A percentile compares a stretch with the other conserved stretches of the same genome.
These are phyloP conservation scores for Sylvia borin DNA, from an alignment of 2,797 vertebrate genomes.

Conservation along the genomic window DNA sequence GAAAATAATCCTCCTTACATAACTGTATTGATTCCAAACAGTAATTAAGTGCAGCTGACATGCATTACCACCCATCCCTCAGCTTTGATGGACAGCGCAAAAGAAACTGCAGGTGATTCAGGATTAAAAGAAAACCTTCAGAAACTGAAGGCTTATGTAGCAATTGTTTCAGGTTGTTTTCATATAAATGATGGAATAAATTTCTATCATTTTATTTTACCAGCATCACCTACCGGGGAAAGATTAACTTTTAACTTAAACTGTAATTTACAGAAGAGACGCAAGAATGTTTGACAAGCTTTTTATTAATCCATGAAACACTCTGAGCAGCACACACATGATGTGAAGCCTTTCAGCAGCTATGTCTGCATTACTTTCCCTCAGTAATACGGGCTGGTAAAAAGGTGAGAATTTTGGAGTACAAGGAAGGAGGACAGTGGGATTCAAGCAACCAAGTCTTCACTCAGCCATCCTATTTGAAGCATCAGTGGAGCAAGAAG, in stretches of 20 bases:
- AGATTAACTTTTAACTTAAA: not conserved
- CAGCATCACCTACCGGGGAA: not conserved
- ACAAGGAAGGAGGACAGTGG: not conserved
- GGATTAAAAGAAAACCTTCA: not conserved
- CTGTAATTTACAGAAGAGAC: not conserved
- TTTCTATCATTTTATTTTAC: not conserved
- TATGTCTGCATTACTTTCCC: not conserved
- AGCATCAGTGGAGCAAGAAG: not conserved
- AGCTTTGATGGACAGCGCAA: not conserved
- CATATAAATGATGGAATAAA: not conserved
- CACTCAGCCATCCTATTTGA: not conserved
- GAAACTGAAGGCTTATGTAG: not conserved
- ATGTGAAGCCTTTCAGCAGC: not conserved
- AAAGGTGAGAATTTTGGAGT: not conserved
- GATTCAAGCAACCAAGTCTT: not conserved
- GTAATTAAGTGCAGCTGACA: constrained; percentile 16
- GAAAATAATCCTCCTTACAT: constrained; percentile 10
- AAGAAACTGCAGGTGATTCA: not conserved
- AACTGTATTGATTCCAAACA: not conserved
- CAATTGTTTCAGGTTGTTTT: not conserved
- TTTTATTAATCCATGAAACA: not conserved
- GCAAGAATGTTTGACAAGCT: not conserved
- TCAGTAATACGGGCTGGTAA: not conserved
- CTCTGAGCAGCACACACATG: not conserved
- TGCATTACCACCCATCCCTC: not conserved